Percentiles rank a stretch among this genome's conserved stretches.
These are phyloP conservation scores for Luffia ferchaultella DNA, from an alignment of 2,888 invertebrate species.

Conservation along the genomic window DNA sequence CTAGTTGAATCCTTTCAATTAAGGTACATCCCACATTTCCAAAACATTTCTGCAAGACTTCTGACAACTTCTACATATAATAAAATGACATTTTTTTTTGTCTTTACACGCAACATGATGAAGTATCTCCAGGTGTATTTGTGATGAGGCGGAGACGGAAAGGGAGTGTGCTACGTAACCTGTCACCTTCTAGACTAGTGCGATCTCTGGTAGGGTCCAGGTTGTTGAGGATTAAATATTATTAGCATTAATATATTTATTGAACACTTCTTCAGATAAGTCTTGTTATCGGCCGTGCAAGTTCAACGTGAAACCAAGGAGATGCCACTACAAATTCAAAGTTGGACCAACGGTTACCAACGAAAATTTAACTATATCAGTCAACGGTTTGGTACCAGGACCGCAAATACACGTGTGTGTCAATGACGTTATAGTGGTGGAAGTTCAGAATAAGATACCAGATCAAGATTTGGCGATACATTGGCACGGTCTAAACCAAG, in stretches of 20 bases:
- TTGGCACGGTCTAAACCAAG: conserved; percentile 76
- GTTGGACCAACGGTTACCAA: conserved; percentile 39
- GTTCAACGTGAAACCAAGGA: conserved; percentile 53
- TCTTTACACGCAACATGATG: too few species aligned
- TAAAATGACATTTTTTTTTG: too few species aligned
- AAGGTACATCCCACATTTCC: too few species aligned
- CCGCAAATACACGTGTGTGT: conserved; percentile 72
- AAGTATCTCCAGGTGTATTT: too few species aligned
- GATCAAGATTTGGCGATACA: conserved; percentile 75
- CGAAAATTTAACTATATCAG: conserved; percentile 31
- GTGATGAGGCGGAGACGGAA: too few species aligned
- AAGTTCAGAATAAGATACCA: conserved; percentile 74
- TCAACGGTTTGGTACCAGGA: conserved; percentile 52
- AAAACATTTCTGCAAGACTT: too few species aligned
- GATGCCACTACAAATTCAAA: conserved; percentile 44
- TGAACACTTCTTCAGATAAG: conserved; percentile 31
- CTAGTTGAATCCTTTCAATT: too few species aligned
- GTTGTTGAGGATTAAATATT: background rate
- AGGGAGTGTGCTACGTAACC: too few species aligned
- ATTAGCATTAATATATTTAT: conserved; percentile 1
- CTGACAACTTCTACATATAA: too few species aligned
- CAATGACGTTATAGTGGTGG: conserved; percentile 77
- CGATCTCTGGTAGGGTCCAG: too few species aligned
- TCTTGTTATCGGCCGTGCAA: conserved; percentile 57
- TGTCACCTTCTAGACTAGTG: too few species aligned